phyloP scores from a whole-genome alignment of 2,888 invertebrate species.

The Patella depressa region DNA sequence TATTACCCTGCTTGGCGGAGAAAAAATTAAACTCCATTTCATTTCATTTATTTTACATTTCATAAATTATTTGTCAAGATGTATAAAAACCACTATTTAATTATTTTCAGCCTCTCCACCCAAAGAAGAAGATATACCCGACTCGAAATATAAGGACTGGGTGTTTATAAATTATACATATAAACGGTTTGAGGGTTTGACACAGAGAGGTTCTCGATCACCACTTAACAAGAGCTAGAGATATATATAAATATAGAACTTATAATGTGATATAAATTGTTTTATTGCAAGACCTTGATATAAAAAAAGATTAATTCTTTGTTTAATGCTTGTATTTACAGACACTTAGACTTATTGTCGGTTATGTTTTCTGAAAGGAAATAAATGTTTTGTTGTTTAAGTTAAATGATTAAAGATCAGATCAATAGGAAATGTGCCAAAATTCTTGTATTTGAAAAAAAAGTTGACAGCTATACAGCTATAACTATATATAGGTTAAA shows the following conservation, averaged over 20 bases:
- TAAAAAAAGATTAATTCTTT: too few relatives aligned
- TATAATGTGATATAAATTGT: background rate
- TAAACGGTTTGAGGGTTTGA: constrained; percentile 97
- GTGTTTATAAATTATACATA: constrained; percentile 99
- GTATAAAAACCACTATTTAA: background rate
- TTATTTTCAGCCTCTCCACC: constrained; percentile 29
- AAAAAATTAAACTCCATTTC: background rate
- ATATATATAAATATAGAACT: background rate
- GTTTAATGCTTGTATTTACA: too few relatives aligned
- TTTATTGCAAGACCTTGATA: background rate
- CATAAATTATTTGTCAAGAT: background rate
- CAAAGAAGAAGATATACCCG: constrained; percentile 37
- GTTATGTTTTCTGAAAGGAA: too few relatives aligned
- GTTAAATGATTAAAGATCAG: too few relatives aligned
- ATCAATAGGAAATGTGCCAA: too few relatives aligned
- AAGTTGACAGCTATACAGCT: too few relatives aligned
- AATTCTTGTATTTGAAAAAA: too few relatives aligned
- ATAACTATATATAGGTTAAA: too few relatives aligned
- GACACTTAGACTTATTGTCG: too few relatives aligned
- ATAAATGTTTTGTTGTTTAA: too few relatives aligned
- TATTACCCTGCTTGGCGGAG: too few relatives aligned
- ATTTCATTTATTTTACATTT: too few relatives aligned
- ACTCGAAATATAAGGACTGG: constrained; percentile 87
- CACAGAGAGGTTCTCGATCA: constrained; percentile 81
- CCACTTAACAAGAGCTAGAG: constrained; percentile 40